These are phyloP conservation scores for Lota lota DNA, from an alignment of 2,113 vertebrate genomes.

Conservation along the genomic window DNA sequence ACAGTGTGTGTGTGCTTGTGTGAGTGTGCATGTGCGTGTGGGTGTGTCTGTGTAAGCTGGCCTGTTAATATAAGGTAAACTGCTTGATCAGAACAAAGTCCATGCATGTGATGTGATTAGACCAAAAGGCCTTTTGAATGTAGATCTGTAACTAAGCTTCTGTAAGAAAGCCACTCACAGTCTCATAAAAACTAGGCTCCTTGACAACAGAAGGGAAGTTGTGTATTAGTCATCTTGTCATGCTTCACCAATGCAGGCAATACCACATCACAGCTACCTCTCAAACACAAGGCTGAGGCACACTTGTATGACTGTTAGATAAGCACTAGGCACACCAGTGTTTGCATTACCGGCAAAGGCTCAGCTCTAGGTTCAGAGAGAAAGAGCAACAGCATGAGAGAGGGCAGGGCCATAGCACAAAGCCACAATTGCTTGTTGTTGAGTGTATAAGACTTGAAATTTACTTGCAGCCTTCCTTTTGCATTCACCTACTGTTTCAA, in stretches of 20 bases:
- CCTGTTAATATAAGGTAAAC: too few species aligned
- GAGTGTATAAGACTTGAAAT: slow-evolving; percentile 50
- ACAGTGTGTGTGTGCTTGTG: neutral
- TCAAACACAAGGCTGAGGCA: slow-evolving; percentile 11
- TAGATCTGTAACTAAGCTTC: neutral
- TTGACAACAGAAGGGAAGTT: slow-evolving; percentile 9
- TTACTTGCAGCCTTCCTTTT: slow-evolving; percentile 21
- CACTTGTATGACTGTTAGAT: slow-evolving; percentile 21
- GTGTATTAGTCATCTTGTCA: slow-evolving; percentile 26
- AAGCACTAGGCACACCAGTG: too few species aligned
- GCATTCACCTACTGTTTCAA: slow-evolving; percentile 43
- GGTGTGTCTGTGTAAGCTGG: neutral
- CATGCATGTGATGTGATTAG: too few species aligned
- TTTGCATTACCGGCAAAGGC: too few species aligned
- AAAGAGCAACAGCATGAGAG: slow-evolving; percentile 23
- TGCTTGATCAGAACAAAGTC: too few species aligned
- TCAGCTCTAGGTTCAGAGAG: neutral
- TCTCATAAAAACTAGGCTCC: neutral
- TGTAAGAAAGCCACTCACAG: slow-evolving; percentile 9
- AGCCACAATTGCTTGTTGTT: slow-evolving; percentile 51
- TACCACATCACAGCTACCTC: slow-evolving; percentile 22
- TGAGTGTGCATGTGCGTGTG: neutral
- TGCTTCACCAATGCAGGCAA: neutral
- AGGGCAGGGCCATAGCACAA: slow-evolving; percentile 42
- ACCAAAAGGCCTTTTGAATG: too few species aligned